Evolutionary conservation across 2,113 vertebrate species (phyloP), one percentile per base, ranked within the genome.

Genomic region (Bambusicola thoracicus): DNA sequence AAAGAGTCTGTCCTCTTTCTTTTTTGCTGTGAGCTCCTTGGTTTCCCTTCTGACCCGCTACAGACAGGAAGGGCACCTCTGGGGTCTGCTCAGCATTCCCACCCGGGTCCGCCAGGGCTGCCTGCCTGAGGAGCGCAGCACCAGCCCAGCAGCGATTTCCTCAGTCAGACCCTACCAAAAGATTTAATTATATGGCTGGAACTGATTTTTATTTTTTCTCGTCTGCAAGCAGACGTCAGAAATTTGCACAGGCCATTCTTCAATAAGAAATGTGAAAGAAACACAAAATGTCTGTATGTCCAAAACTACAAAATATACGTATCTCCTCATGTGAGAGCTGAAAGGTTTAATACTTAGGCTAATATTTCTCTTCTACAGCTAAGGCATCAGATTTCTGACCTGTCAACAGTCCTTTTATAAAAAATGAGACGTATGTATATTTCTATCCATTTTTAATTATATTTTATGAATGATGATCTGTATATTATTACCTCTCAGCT

Each of bases 311-410:
- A 95, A 95, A 94, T 76, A 53, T 93, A 77, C 77, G 65, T 18
- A 73, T 87, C 49, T 90, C 34, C 84, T 93, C 53, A 72, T 73
- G 25, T 82, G 44, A 96, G 86, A 94, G 65, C n/a, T 93, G 22
- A 78, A 87, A 81, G 65, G 55, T 93, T 93, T 84, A 92, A 85
- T 58, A 96, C 24, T 92, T 46, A 83, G 72, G 81, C 78, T 78
- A 91, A 72, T 84, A 75, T 93, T 95, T 95, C 53, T 95, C 73
- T 95, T 86, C 83, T 93, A 59, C 18, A 13, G 51, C 51, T 93
- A 78, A 73, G 15, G 81, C 81, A 90, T 41, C 41, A 29, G 36
- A 97, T 78, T 93, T 80, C 53, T 70, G 88, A 82, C 49, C 79
- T 92, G 73, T 93, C 94, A 91, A 96, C 68, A 41, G 19, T 73